Evolutionary conservation across 1,140 invertebrate species (phyloP).

Genomic region (Palaemon carinicauda): DNA sequence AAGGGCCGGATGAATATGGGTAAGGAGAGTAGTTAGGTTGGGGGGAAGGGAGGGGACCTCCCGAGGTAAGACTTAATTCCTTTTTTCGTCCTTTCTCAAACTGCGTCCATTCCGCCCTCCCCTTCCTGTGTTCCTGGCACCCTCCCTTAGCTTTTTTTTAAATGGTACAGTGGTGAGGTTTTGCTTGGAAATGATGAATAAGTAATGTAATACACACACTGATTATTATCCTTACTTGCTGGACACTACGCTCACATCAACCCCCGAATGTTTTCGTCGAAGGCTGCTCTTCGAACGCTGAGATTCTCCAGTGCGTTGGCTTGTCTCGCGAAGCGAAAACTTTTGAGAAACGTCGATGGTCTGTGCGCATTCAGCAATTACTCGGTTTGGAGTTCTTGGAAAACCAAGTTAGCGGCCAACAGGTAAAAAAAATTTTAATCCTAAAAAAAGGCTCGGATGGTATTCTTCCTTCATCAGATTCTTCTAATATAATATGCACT

Average conservation of each 20-base stretch:
- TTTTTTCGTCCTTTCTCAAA: background rate
- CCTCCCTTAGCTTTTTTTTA: constrained; percentile 34
- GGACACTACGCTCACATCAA: background rate
- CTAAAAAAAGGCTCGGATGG: constrained; percentile 29
- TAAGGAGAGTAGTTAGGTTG: no score
- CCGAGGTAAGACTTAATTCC: background rate
- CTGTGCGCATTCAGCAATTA: constrained; percentile 32
- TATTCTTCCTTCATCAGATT: constrained; percentile 46
- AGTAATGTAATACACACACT: constrained; percentile 55
- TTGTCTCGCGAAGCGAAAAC: constrained; percentile 1
- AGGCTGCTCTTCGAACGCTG: background rate
- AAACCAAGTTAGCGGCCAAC: constrained; percentile 45
- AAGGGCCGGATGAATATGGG: no score
- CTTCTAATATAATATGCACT: constrained; percentile 27
- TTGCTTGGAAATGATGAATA: constrained; percentile 51
- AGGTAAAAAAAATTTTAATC: constrained; percentile 45
- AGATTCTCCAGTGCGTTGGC: background rate
- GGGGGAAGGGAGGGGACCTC: no score
- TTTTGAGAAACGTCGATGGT: constrained; percentile 17
- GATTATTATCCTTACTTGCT: constrained; percentile 49
- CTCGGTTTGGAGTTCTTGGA: constrained; percentile 31
- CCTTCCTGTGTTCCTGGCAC: constrained; percentile 18
- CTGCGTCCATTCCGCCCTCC: background rate
- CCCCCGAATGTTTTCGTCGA: no score
- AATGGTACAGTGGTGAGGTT: constrained; percentile 54